These are phyloP conservation scores for Diarsia brunnea DNA, from an alignment of 2,888 invertebrate genomes.

Conservation along the genomic window DNA sequence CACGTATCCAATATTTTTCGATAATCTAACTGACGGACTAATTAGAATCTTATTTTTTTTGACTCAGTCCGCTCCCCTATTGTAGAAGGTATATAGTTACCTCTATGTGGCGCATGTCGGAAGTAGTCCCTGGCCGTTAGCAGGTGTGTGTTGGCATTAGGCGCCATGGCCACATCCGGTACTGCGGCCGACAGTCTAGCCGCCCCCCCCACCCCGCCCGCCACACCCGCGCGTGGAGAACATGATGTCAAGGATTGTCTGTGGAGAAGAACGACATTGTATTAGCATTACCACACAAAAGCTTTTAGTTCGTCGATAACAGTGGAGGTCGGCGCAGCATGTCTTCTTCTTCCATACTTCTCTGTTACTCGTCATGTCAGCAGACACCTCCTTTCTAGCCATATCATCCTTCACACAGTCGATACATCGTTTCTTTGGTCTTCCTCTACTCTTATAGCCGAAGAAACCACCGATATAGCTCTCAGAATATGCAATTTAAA, in stretches of 20 bases:
- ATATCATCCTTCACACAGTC: background rate
- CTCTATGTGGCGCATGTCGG: slow-evolving; percentile 79
- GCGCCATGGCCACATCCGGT: slow-evolving; percentile 98
- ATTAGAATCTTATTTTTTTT: too few species aligned
- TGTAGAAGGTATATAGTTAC: too few species aligned
- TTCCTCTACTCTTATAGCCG: background rate
- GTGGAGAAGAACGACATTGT: background rate
- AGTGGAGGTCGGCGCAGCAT: too few species aligned
- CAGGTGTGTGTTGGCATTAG: slow-evolving; percentile 91
- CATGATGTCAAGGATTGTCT: slow-evolving; percentile 44
- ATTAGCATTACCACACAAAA: too few species aligned
- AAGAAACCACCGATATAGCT: background rate
- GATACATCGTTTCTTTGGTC: slow-evolving; percentile 12
- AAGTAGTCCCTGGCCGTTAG: slow-evolving; percentile 93
- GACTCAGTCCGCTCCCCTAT: too few species aligned
- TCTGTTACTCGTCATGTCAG: background rate
- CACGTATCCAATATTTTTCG: too few species aligned
- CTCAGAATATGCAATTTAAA: too few species aligned
- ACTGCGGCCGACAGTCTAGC: slow-evolving; percentile 95
- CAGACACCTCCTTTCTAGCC: accelerated
- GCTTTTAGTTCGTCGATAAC: too few species aligned
- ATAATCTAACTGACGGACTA: too few species aligned
- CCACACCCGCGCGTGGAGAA: slow-evolving; percentile 46
- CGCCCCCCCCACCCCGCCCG: slow-evolving; percentile 75
- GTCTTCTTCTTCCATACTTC: background rate